Conservation (phyloP, 2,888 invertebrate species). For the Beris chalybata region DNA sequence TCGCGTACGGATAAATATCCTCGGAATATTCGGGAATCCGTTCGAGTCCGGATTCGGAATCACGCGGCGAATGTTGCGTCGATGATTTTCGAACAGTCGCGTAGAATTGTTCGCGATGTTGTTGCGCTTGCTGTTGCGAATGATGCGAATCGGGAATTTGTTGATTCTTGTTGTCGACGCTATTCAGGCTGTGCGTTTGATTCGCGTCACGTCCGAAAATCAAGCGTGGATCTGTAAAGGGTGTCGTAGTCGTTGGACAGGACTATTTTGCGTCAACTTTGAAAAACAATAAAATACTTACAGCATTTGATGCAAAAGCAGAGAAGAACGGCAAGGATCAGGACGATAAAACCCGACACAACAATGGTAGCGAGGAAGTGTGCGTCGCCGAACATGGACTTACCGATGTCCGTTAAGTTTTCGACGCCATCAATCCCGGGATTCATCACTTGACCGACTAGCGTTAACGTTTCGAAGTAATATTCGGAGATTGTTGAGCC, state of each 20-base stretch:
- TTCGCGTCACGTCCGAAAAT: conserved; percentile 46
- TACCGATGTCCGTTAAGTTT: conserved; percentile 44
- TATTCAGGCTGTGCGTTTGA: conserved; percentile 46
- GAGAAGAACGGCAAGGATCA: conserved; percentile 60
- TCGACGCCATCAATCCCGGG: conserved; percentile 2
- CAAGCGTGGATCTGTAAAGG: conserved; percentile 47
- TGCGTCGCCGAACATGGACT: conserved; percentile 48
- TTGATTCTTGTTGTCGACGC: conserved; percentile 43
- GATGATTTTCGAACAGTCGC: conserved; percentile 59
- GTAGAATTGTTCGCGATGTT: conserved; percentile 60
- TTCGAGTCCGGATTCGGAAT: conserved; percentile 57
- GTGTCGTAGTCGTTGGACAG: too few species aligned
- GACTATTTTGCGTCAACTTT: neutral
- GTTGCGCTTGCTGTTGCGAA: conserved; percentile 42
- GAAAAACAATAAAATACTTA: conserved; percentile 48
- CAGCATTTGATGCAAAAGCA: conserved; percentile 61
- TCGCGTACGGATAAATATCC: conserved; percentile 65
- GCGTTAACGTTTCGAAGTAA: conserved; percentile 61
- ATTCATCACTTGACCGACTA: conserved; percentile 55
- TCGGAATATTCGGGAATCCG: conserved; percentile 64
- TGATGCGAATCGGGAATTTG: conserved; percentile 30
- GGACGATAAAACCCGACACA: conserved; percentile 57
- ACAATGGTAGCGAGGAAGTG: conserved; percentile 52
- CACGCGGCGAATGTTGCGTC: conserved; percentile 54
- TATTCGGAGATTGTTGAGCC: conserved; percentile 64